Percentiles rank a stretch among this genome's conserved stretches.
phyloP scores from a whole-genome alignment of 2,888 invertebrate genomes.

The Notodonta ziczac region DNA sequence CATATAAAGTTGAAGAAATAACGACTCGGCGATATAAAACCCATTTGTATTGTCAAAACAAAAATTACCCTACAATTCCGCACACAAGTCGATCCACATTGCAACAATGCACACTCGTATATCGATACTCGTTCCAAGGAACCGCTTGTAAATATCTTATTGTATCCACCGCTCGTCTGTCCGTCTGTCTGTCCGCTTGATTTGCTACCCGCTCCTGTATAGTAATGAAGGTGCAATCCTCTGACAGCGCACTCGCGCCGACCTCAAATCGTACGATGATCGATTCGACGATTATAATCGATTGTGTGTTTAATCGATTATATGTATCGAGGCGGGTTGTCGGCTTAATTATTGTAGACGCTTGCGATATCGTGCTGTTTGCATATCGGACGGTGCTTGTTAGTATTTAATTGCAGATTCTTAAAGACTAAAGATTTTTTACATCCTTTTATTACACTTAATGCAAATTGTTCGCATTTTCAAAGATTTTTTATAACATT shows the following conservation, averaged over 20 bases:
- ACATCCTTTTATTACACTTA: neutral
- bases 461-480: neutral
- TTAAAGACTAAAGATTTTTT: too few relatives aligned
- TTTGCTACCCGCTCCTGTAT: conserved; percentile 74
- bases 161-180: conserved; percentile 67
- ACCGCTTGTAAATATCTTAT: conserved; percentile 74
- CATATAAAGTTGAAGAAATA: conserved; percentile 2
- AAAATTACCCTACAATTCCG: conserved; percentile 54
- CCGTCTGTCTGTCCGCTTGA: conserved; percentile 67
- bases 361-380: conserved; percentile 38
- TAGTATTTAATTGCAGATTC: conserved; percentile 13
- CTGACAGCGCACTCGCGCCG: conserved; percentile 63
- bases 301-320: conserved; percentile 61
- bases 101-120: conserved; percentile 53
- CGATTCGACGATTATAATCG: conserved; percentile 65
- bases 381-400: conserved; percentile 29
- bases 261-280: conserved; percentile 58
- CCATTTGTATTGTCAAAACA: conserved; percentile 52
- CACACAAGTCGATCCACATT: conserved; percentile 40
- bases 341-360: conserved; percentile 57
- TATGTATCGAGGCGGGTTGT: conserved; percentile 45
- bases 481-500: neutral
- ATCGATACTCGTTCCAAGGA: conserved; percentile 44
- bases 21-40: conserved; percentile 31
- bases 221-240: conserved; percentile 71